These are phyloP conservation scores for Conistra vaccinii DNA, from an alignment of 2,888 invertebrate genomes.

Conservation along the genomic window DNA sequence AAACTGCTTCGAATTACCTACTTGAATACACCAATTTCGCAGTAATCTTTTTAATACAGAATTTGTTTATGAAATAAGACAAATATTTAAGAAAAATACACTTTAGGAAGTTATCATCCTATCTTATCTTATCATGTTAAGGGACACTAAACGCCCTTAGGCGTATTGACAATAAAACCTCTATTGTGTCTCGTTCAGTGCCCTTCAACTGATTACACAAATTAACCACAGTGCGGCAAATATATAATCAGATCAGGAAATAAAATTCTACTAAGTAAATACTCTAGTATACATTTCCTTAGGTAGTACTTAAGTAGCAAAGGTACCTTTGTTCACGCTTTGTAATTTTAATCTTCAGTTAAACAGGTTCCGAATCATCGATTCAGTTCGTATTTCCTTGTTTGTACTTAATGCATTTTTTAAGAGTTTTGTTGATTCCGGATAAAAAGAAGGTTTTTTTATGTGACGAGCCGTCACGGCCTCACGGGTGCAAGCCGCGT, in stretches of 20 bases:
- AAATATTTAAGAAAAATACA: not conserved
- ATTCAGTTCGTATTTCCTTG: conserved; percentile 41
- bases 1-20: not conserved
- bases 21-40: not conserved
- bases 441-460: not conserved
- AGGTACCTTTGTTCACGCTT: conserved; percentile 17
- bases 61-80: not conserved
- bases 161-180: no score
- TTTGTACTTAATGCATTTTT: conserved; percentile 26
- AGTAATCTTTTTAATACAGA: not conserved
- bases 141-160: no score
- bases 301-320: not conserved
- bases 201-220: no score
- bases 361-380: conserved; percentile 32
- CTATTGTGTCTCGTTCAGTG: no score
- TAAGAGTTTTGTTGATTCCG: conserved; percentile 34
- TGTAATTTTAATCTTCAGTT: conserved; percentile 33
- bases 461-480: not conserved
- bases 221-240: not conserved
- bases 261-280: not conserved
- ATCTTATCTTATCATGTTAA: not conserved
- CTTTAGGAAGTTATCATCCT: not conserved
- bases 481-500: not conserved
- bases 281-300: not conserved
- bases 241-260: conserved; percentile 26